Evolutionary conservation across 2,113 vertebrate species (phyloP).

Genomic region (Loxodonta africana): DNA sequence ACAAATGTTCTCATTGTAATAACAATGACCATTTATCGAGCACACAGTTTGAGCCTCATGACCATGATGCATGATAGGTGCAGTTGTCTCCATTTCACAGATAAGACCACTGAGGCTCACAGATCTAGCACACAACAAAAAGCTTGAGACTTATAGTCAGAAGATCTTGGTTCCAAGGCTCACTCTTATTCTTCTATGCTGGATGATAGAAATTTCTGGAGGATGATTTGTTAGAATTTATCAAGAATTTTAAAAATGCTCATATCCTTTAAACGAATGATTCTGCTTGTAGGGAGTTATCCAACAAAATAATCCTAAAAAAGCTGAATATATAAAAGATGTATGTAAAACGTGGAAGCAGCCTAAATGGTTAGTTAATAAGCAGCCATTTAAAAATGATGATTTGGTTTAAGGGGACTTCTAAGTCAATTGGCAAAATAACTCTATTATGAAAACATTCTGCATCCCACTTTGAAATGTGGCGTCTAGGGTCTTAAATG

Average conservation of each 20-base stretch:
- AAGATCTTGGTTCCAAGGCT: background rate
- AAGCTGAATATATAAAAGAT: background rate
- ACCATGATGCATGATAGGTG: too few relatives aligned
- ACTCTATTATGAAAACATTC: too few relatives aligned
- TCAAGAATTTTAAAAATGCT: background rate
- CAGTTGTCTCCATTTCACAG: too few relatives aligned
- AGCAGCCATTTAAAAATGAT: slow-evolving; percentile 1
- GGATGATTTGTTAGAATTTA: slow-evolving; percentile 32
- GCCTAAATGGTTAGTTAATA: background rate
- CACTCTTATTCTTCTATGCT: background rate
- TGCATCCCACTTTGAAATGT: too few relatives aligned
- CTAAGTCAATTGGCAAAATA: too few relatives aligned
- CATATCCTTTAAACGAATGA: background rate
- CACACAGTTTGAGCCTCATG: background rate
- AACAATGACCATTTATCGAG: background rate
- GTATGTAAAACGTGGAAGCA: background rate
- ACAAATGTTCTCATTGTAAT: background rate
- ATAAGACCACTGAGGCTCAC: background rate
- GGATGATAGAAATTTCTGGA: background rate
- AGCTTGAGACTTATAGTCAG: slow-evolving; percentile 4
- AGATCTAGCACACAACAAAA: background rate
- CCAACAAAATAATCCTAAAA: background rate
- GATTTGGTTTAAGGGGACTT: background rate
- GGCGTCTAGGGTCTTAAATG: too few relatives aligned
- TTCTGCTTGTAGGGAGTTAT: background rate